phyloP scores from a whole-genome alignment of 2,797 vertebrate species.

The Fringilla coelebs region DNA sequence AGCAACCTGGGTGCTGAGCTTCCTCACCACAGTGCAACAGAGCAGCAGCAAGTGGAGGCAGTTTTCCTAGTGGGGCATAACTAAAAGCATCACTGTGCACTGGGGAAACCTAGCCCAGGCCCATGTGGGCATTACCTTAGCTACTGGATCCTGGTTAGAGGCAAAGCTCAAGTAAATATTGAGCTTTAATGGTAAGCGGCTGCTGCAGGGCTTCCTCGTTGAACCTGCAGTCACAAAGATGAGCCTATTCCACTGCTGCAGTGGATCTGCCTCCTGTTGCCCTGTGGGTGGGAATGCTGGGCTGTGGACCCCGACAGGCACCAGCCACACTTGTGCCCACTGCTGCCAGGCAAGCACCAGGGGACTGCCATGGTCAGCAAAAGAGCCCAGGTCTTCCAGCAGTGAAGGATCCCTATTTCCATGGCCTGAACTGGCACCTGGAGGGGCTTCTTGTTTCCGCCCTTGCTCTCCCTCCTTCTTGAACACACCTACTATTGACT shows the following conservation, averaged over 20 bases:
- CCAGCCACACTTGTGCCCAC: neutral
- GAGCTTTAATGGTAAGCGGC: neutral
- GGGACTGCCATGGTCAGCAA: neutral
- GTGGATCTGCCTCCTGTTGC: neutral
- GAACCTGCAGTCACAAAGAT: neutral
- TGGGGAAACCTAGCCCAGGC: neutral
- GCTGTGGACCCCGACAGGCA: neutral
- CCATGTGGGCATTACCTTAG: neutral
- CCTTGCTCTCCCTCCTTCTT: neutral
- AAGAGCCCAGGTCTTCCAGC: neutral
- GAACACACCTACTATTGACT: neutral
- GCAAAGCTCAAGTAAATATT: neutral
- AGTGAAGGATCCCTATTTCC: neutral
- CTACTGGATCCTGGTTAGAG: neutral
- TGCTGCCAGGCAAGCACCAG: neutral
- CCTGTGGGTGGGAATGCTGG: neutral
- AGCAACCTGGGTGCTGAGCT: neutral
- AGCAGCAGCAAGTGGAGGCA: neutral
- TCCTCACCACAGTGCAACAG: rapidly evolving
- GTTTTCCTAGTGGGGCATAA: neutral
- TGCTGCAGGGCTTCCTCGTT: neutral
- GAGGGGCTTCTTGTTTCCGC: neutral
- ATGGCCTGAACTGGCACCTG: neutral
- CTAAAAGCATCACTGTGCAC: neutral
- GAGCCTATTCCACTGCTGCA: neutral